Evolutionary conservation across 2,113 vertebrate species (phyloP).

Genomic region (Bambusicola thoracicus): DNA sequence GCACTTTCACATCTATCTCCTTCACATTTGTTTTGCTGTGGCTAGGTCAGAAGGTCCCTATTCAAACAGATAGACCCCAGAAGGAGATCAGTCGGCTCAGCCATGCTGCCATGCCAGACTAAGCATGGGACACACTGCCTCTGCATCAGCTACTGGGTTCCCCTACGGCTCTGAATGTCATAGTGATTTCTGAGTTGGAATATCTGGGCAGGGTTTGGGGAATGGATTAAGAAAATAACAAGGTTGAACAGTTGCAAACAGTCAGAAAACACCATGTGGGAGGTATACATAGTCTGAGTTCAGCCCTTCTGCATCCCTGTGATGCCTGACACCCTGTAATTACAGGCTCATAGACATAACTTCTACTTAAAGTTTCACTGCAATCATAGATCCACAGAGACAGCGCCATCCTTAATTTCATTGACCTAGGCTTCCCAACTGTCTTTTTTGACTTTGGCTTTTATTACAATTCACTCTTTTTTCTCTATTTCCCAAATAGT

Average conservation of each 20-base stretch:
- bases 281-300: slow-evolving; percentile 3
- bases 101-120: accelerated
- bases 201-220: neutral
- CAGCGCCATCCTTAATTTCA: slow-evolving; percentile 40
- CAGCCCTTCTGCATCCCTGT: neutral
- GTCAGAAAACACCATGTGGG: slow-evolving; percentile 1
- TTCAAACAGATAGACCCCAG: neutral
- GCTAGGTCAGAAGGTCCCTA: neutral
- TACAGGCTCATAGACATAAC: slow-evolving; percentile 17
- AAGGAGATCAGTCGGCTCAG: neutral
- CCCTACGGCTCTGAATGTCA: neutral
- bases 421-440: slow-evolving; percentile 58
- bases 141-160: neutral
- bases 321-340: slow-evolving; percentile 48
- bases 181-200: neutral
- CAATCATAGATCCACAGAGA: slow-evolving; percentile 2
- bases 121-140: neutral
- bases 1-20: neutral
- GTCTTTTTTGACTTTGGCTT: slow-evolving; percentile 43
- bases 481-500: slow-evolving; percentile 55
- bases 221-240: neutral
- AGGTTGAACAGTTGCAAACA: neutral
- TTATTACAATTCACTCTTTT: slow-evolving; percentile 50
- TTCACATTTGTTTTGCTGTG: neutral
- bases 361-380: slow-evolving; percentile 31